These are phyloP conservation scores for Deroptyus accipitrinus DNA, from an alignment of 2,113 vertebrate species.

Conservation along the genomic window DNA sequence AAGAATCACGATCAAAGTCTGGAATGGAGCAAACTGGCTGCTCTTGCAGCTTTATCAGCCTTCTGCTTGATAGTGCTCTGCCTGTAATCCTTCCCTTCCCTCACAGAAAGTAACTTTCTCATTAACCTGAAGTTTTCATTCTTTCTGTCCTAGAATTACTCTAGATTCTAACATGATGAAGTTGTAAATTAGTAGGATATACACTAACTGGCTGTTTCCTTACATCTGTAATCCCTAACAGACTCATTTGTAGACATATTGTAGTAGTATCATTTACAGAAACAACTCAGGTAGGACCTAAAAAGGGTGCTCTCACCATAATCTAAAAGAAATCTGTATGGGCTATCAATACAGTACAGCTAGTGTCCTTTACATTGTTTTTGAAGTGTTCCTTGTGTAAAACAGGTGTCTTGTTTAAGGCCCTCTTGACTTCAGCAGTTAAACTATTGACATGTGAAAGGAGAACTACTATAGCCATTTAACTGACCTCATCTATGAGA, in stretches of 20 bases:
- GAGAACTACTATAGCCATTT: background rate
- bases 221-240: background rate
- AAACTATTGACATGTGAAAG: background rate
- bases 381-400: background rate
- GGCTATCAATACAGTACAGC: background rate
- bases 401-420: background rate
- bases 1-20: background rate
- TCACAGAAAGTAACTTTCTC: background rate
- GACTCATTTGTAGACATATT: background rate
- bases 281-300: background rate
- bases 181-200: background rate
- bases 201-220: background rate
- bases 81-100: background rate
- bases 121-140: background rate
- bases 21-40: background rate
- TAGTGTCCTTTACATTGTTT: background rate
- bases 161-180: background rate
- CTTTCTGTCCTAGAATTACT: background rate
- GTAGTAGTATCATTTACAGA: background rate
- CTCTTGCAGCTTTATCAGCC: background rate
- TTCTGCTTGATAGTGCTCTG: background rate
- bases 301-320: background rate
- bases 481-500: background rate
- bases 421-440: background rate
- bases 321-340: background rate